These are phyloP conservation scores for Galaxias olidus DNA, from an alignment of 2,797 vertebrate species.

Conservation along the genomic window DNA sequence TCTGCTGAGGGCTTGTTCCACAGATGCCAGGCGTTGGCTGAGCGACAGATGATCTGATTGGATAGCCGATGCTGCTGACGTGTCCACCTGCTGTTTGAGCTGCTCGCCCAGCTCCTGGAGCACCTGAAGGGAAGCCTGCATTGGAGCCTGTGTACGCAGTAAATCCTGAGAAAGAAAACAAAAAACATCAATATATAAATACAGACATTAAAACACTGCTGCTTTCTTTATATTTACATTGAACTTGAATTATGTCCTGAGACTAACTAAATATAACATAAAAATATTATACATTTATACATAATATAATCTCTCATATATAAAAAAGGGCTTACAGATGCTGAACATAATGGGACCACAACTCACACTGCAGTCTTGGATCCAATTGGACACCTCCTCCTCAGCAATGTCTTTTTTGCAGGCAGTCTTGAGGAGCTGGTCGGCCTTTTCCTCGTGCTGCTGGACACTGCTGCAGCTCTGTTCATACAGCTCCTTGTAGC, in stretches of 20 bases:
- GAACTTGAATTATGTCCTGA: too few species aligned
- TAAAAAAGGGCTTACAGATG: background rate
- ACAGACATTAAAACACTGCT: too few species aligned
- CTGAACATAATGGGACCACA: background rate
- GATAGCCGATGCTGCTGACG: conserved; percentile 85
- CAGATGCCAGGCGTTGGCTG: conserved; percentile 75
- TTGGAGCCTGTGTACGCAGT: conserved; percentile 73
- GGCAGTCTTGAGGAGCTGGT: conserved; percentile 81
- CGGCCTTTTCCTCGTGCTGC: conserved; percentile 79
- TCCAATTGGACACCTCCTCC: conserved; percentile 86
- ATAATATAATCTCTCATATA: background rate
- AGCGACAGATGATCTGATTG: conserved; percentile 88
- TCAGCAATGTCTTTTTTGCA: conserved; percentile 84
- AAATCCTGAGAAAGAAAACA: conserved; percentile 75
- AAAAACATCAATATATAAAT: background rate
- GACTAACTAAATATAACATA: too few species aligned
- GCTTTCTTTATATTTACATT: too few species aligned
- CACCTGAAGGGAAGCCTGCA: conserved; percentile 82
- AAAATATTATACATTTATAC: too few species aligned
- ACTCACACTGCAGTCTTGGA: conserved; percentile 86
- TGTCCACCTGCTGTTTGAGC: conserved; percentile 90
- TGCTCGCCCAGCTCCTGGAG: conserved; percentile 89
- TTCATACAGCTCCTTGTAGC: conserved; percentile 84
- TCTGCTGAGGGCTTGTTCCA: conserved; percentile 85
- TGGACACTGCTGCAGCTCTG: conserved; percentile 76